phyloP scores from a whole-genome alignment of 2,113 vertebrate species.

The Sialia sialis region DNA sequence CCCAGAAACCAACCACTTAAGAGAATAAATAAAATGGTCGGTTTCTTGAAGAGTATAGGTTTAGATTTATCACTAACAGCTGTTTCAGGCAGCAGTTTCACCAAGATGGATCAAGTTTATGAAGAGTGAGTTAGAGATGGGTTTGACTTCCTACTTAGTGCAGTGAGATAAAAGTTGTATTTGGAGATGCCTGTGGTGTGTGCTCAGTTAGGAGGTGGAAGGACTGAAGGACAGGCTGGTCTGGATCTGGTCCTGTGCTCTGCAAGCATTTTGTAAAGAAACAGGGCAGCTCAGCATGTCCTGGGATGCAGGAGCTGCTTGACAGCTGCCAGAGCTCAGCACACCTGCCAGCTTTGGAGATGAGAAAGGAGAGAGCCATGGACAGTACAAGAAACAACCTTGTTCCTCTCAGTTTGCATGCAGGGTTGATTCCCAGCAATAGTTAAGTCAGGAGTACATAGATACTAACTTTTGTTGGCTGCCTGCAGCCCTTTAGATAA shows the following conservation, averaged over 20 bases:
- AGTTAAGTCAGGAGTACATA: background rate
- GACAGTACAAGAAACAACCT: background rate
- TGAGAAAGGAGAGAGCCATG: background rate
- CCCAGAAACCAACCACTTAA: slow-evolving; percentile 1
- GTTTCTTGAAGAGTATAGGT: background rate
- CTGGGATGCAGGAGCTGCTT: background rate
- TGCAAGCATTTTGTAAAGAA: background rate
- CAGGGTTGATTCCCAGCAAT: background rate
- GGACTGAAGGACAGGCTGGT: background rate
- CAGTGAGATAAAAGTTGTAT: background rate
- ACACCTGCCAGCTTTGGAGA: background rate
- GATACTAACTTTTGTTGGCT: background rate
- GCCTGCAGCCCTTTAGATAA: background rate
- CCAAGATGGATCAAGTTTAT: background rate
- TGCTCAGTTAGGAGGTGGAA: background rate
- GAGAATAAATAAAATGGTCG: background rate
- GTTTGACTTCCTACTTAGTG: background rate
- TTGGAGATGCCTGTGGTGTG: background rate
- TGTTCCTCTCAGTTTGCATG: background rate
- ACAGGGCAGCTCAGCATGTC: background rate
- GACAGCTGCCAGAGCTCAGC: background rate
- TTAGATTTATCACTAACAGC: background rate
- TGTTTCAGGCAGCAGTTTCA: background rate
- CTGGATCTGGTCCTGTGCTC: background rate
- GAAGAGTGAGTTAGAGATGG: background rate